Conservation (phyloP, 2,113 vertebrate genomes). For the Ranitomeya imitator region DNA sequence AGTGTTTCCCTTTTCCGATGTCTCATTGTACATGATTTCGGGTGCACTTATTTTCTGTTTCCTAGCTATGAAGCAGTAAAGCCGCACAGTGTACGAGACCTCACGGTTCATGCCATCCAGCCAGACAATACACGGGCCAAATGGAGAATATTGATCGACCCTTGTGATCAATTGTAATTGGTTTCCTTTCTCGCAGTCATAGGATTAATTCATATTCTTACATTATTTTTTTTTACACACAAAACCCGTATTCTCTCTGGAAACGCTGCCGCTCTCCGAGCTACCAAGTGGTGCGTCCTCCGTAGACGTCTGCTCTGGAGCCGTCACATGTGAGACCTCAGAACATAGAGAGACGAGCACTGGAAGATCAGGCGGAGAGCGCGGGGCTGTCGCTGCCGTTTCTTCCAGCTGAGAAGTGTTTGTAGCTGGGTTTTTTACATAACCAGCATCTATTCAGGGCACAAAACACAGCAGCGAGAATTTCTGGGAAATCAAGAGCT, state of each 20-base stretch:
- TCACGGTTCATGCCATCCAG: background rate
- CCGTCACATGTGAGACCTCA: background rate
- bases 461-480: constrained; percentile 4
- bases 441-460: constrained; percentile 19
- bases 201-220: background rate
- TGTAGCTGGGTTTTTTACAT: constrained; percentile 11
- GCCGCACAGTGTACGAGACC: background rate
- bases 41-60: background rate
- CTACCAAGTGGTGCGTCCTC: background rate
- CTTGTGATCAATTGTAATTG: background rate
- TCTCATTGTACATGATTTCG: no score
- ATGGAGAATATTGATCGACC: background rate
- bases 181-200: background rate
- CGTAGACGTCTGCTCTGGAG: background rate
- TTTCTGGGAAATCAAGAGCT: constrained; percentile 24
- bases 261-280: no score
- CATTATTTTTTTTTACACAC: background rate
- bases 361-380: background rate
- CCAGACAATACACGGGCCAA: background rate
- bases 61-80: background rate
- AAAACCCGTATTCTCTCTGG: background rate
- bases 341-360: background rate
- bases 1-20: no score
- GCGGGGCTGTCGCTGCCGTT: background rate
- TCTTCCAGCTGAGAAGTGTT: constrained; percentile 35